Conservation (phyloP, 1,140 invertebrate species). For the Rhagoletis pomonella region DNA sequence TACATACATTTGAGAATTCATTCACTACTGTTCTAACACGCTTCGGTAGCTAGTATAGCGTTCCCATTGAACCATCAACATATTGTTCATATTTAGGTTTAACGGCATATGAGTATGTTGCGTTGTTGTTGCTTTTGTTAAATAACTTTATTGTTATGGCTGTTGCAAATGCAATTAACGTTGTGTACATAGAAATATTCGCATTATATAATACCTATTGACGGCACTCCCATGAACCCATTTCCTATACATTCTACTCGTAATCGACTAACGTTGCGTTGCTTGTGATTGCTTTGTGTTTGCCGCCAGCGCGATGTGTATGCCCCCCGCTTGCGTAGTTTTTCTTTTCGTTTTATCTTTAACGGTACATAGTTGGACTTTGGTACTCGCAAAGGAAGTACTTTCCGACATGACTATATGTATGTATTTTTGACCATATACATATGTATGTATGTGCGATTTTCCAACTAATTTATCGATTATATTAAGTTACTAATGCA, state of each 20-base stretch:
- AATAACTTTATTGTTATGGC: background rate
- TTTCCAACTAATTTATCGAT: slow-evolving; percentile 42
- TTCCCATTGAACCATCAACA: background rate
- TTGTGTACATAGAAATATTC: background rate
- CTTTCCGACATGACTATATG: too few species aligned
- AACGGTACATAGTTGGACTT: background rate
- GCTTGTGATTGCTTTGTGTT: background rate
- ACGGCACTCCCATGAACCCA: slow-evolving; percentile 37
- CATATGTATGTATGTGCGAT: background rate
- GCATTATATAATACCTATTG: background rate
- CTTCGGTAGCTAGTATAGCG: slow-evolving; percentile 17
- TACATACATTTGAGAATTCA: background rate
- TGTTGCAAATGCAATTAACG: slow-evolving; percentile 34
- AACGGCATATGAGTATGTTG: background rate
- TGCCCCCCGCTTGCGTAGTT: background rate
- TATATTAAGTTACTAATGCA: slow-evolving; percentile 11
- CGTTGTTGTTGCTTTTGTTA: background rate
- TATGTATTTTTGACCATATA: background rate
- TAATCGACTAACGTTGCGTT: background rate
- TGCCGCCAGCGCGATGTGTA: background rate
- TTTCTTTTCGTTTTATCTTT: background rate
- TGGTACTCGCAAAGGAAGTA: background rate
- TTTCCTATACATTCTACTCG: slow-evolving; percentile 14
- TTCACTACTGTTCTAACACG: background rate
- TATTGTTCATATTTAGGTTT: slow-evolving; percentile 4